Conservation (phyloP, 2,888 invertebrate genomes). For the Eristalis tenax region DNA sequence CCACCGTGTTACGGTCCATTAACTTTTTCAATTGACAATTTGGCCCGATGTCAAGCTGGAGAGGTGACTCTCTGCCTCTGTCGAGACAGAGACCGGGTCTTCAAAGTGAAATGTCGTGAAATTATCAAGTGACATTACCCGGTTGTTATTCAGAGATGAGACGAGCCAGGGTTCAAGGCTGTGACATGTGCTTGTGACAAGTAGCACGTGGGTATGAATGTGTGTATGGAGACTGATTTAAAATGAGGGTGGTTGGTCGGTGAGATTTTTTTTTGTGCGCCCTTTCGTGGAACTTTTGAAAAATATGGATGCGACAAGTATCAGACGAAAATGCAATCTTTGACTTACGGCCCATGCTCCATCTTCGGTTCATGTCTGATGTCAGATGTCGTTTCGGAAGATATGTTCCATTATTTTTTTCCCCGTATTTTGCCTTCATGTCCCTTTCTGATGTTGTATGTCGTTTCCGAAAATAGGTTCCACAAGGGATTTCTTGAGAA, state of each 20-base stretch:
- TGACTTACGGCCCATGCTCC: too few relatives aligned
- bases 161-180: background rate
- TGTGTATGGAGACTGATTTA: background rate
- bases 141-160: background rate
- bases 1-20: constrained; percentile 57
- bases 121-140: constrained; percentile 32
- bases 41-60: background rate
- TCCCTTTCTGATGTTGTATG: too few relatives aligned
- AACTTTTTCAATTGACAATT: constrained; percentile 58
- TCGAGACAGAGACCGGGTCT: constrained; percentile 40
- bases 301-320: too few relatives aligned
- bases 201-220: background rate
- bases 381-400: too few relatives aligned
- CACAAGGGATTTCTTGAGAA: too few relatives aligned
- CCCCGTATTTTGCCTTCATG: too few relatives aligned
- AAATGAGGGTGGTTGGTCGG: background rate
- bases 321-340: too few relatives aligned
- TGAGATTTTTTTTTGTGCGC: too few relatives aligned
- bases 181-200: background rate
- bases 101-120: constrained; percentile 26
- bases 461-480: too few relatives aligned
- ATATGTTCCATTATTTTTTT: too few relatives aligned
- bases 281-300: too few relatives aligned
- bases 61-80: background rate
- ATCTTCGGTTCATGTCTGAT: too few relatives aligned